Evolutionary conservation across 1,140 invertebrate genomes (phyloP), one percentile per base, ranked within the genome.

Genomic region (Liolophura sinensis): DNA sequence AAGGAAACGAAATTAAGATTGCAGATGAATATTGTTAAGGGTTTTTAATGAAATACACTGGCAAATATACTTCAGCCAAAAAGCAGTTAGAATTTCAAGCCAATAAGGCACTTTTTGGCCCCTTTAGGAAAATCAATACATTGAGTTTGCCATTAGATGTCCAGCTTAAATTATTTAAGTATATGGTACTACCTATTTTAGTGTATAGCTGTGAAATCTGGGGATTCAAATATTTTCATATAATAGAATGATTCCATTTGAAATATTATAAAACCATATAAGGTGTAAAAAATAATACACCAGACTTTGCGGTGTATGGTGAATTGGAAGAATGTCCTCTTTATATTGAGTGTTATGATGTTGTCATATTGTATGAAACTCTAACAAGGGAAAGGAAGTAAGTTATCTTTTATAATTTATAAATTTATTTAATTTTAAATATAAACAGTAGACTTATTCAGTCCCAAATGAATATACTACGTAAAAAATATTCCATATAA

Each of bases 241-340:
- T 57, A 18, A 22, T 67, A 22, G 60, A 57, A 62, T 49, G 62
- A 56, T 20, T 62, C 6, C 49, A 64, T 46, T 24, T n/a, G 9
- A 40, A 63, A 22, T 59, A 63, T 60, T 31, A 40, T 9, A 59
- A 57, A 63, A 57, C 51, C 20, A 54, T 63, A 1, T 51, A 56
- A 47, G 18, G 55, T 31, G 25, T 51, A 16, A 63, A 54, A 60
- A 59, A 57, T 48, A 68, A 27, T 57, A 68, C 66, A 52, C 61
- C 66, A 46, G 5, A 27, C 50, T 52, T 49, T 50, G 64, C 64
- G 66, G 27, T 68, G 46, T 68, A 68, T 51, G 61, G 60, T 59
- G 61, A 68, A 11, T 24, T 64, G 22, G 66, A 56, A n/a, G 24
- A 62, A 24, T 58, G 27, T 20, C 66, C 48, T 1, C 48, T 68